These are phyloP conservation scores for Drosophila navojoa DNA, from an alignment of 1,140 invertebrate species.

Conservation along the genomic window DNA sequence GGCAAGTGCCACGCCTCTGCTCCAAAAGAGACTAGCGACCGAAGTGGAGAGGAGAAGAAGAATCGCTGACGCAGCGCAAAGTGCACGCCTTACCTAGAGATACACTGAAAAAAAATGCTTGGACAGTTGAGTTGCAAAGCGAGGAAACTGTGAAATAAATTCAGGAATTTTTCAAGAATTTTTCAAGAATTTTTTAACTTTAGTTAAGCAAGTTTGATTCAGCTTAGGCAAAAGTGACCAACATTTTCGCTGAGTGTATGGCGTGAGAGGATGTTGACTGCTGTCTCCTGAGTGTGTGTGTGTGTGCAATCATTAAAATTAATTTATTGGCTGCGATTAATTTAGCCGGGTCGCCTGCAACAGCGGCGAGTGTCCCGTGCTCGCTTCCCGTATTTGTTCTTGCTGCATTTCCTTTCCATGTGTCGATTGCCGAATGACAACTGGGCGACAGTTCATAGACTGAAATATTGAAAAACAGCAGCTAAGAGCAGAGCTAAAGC, in stretches of 20 bases:
- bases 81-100: conserved; percentile 43
- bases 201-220: too few relatives aligned
- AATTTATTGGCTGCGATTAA: conserved; percentile 83
- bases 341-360: conserved; percentile 73
- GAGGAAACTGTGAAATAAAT: too few relatives aligned
- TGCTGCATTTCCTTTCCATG: conserved; percentile 41
- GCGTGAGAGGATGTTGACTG: neutral
- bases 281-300: conserved; percentile 12
- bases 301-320: conserved; percentile 82
- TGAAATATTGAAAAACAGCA: too few relatives aligned
- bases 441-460: conserved; percentile 61
- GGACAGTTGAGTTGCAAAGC: too few relatives aligned
- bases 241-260: conserved; percentile 14
- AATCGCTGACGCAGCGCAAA: conserved; percentile 69
- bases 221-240: neutral
- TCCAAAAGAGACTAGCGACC: too few relatives aligned
- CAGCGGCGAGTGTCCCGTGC: conserved; percentile 49
- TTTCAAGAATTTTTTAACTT: too few relatives aligned
- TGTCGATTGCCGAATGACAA: conserved; percentile 74
- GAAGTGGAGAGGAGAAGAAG: neutral
- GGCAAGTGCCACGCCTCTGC: conserved; percentile 67
- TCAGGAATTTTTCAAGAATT: too few relatives aligned
- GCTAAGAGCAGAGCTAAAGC: conserved; percentile 76
- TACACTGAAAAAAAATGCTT: neutral
- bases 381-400: conserved; percentile 1